phyloP scores from a whole-genome alignment of 2,888 invertebrate species.

The Altica lythri region DNA sequence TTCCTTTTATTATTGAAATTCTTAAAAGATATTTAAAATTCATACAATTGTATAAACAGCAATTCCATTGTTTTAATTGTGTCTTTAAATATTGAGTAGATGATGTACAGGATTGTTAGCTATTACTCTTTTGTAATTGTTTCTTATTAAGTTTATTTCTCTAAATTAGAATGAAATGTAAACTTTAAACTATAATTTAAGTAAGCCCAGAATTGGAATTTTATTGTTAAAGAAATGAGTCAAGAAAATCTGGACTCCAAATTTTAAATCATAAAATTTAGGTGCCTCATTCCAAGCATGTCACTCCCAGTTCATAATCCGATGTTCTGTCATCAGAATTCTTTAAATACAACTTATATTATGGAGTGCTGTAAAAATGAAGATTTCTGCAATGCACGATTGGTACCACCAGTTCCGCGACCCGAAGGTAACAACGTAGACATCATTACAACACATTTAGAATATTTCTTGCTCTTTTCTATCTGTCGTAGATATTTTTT shows the following conservation, averaged over 20 bases:
- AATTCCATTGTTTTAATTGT: too few relatives aligned
- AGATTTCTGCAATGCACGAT: slow-evolving; percentile 74
- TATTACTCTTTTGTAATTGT: too few relatives aligned
- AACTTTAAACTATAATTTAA: too few relatives aligned
- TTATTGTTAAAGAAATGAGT: slow-evolving; percentile 16
- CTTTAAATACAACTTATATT: slow-evolving; percentile 76
- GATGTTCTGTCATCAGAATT: slow-evolving; percentile 79
- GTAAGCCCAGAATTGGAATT: slow-evolving; percentile 32
- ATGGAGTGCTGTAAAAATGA: slow-evolving; percentile 81
- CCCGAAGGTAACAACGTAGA: slow-evolving; percentile 66
- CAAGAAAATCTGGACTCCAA: slow-evolving; percentile 1
- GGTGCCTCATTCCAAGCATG: slow-evolving; percentile 77
- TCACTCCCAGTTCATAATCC: slow-evolving; percentile 80
- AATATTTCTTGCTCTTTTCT: slow-evolving; percentile 14
- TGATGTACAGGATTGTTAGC: too few relatives aligned
- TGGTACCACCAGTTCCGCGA: slow-evolving; percentile 69
- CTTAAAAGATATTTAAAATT: too few relatives aligned
- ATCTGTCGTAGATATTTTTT: slow-evolving; percentile 37
- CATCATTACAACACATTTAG: slow-evolving; percentile 18
- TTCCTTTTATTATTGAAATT: too few relatives aligned
- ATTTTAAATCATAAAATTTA: slow-evolving; percentile 52
- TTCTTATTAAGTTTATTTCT: too few relatives aligned
- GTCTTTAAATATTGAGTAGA: too few relatives aligned
- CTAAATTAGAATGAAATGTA: too few relatives aligned
- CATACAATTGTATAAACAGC: too few relatives aligned